phyloP scores from a whole-genome alignment of 2,113 vertebrate genomes.

The Paradisaea rubra region DNA sequence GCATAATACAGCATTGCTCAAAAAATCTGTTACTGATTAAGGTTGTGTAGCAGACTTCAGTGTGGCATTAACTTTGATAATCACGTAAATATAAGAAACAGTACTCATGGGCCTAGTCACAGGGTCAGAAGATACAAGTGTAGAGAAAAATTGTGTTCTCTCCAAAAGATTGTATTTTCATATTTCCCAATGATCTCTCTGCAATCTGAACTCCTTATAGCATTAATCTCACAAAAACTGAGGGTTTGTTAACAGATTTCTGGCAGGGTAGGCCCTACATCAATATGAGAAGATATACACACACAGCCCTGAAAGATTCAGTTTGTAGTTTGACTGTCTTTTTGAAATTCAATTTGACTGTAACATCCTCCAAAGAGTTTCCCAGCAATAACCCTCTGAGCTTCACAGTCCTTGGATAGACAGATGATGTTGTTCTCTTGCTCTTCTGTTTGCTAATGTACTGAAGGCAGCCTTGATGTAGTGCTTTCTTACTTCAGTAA shows the following conservation, averaged over 20 bases:
- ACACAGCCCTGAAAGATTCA: not conserved
- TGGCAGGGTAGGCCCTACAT: not conserved
- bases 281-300: not conserved
- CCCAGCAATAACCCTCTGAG: not conserved
- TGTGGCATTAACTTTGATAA: not conserved
- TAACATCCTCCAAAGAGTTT: not conserved
- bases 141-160: not conserved
- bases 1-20: not conserved
- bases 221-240: not conserved
- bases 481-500: not conserved
- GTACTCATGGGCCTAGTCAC: not conserved
- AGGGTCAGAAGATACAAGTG: not conserved
- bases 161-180: not conserved
- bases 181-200: not conserved
- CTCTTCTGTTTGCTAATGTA: not conserved
- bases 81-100: not conserved
- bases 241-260: not conserved
- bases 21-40: not conserved
- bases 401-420: not conserved
- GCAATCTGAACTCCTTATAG: not conserved
- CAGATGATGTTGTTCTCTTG: not conserved
- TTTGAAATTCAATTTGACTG: not conserved
- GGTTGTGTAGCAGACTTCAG: not conserved
- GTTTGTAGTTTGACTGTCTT: not conserved
- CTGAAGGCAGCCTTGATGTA: not conserved